phyloP scores from a whole-genome alignment of 2,113 vertebrate genomes.

The Neodon shergylaensis region DNA sequence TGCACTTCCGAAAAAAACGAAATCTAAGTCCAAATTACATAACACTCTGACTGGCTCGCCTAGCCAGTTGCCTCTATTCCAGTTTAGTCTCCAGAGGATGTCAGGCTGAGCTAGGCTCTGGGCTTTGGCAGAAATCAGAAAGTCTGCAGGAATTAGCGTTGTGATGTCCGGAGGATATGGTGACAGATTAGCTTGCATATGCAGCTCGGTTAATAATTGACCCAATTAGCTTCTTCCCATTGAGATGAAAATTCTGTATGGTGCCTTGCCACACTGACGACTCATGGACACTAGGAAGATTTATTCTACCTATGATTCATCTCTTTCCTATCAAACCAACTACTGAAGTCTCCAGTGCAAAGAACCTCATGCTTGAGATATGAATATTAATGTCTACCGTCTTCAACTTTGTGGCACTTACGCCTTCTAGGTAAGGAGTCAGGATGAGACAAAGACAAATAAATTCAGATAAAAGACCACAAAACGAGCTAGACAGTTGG shows the following conservation, averaged over 20 bases:
- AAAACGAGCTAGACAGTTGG: background rate
- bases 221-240: background rate
- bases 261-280: background rate
- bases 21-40: slow-evolving; percentile 76
- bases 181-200: slow-evolving; percentile 50
- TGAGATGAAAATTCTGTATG: background rate
- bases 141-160: slow-evolving; percentile 55
- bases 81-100: slow-evolving; percentile 45
- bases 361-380: background rate
- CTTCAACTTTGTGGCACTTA: background rate
- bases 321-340: background rate
- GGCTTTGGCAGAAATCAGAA: slow-evolving; percentile 55
- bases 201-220: slow-evolving; percentile 30
- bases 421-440: background rate
- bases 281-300: background rate
- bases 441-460: background rate
- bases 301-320: background rate
- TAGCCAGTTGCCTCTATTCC: slow-evolving; percentile 69
- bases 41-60: slow-evolving; percentile 65
- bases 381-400: background rate
- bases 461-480: background rate
- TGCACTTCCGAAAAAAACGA: slow-evolving; percentile 74
- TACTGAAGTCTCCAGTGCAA: background rate
- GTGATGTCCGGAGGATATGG: slow-evolving; percentile 49
- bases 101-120: slow-evolving; percentile 40